Percentiles rank a stretch among this genome's conserved stretches.
phyloP scores from a whole-genome alignment of 2,113 vertebrate genomes.

The Miniopterus natalensis region DNA sequence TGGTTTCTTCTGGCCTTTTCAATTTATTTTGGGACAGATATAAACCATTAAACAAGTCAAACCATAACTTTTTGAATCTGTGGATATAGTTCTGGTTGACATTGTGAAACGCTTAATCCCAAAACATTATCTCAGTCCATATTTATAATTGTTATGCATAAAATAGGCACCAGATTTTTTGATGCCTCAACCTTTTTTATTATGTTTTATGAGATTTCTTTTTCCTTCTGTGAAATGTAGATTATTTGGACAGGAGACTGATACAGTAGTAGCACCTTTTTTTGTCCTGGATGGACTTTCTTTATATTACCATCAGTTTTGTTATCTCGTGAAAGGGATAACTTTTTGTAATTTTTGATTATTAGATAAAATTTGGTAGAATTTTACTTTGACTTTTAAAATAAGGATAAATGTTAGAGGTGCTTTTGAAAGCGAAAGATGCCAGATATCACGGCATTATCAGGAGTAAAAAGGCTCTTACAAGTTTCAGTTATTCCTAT shows the following conservation, averaged over 20 bases:
- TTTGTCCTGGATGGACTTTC: background rate
- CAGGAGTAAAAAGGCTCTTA: background rate
- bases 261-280: background rate
- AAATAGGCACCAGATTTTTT: background rate
- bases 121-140: background rate
- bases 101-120: background rate
- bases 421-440: background rate
- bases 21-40: background rate
- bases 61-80: background rate
- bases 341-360: background rate
- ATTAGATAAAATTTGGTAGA: background rate
- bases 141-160: background rate
- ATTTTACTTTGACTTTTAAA: background rate
- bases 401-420: background rate
- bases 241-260: background rate
- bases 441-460: background rate
- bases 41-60: background rate
- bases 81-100: background rate
- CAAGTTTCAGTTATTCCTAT: background rate
- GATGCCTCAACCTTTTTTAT: accelerated
- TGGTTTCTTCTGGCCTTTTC: background rate
- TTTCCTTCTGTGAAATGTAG: background rate
- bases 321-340: background rate
- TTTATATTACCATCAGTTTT: background rate
- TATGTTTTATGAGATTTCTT: background rate